phyloP scores from a whole-genome alignment of 2,888 invertebrate species.

The Aphodius granarius region DNA sequence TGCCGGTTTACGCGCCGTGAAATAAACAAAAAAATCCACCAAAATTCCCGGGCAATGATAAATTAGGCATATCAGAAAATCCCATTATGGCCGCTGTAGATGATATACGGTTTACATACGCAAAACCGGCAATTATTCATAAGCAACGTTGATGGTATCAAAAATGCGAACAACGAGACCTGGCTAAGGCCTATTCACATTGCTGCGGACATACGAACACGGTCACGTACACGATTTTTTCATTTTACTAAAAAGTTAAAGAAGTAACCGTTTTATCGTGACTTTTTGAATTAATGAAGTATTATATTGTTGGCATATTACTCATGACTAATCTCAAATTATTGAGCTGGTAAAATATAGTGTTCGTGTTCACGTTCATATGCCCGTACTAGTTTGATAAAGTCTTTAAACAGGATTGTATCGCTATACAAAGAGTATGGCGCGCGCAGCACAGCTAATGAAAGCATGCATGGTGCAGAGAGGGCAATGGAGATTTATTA shows the following conservation, averaged over 20 bases:
- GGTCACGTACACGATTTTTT: no score
- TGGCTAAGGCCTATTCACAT: no score
- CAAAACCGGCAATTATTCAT: constrained; percentile 22
- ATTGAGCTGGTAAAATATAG: no score
- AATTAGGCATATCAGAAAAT: constrained; percentile 19
- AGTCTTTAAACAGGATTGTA: constrained; percentile 16
- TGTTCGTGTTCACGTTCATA: no score
- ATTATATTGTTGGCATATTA: no score
- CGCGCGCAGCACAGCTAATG: constrained; percentile 19
- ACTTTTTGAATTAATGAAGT: no score
- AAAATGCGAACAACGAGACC: constrained; percentile 18
- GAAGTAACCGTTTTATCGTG: no score
- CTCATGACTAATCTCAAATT: no score
- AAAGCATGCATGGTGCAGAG: constrained; percentile 16
- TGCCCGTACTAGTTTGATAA: no score
- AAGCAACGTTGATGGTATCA: constrained; percentile 19
- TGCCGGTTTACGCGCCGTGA: background rate
- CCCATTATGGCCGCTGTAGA: constrained; percentile 20
- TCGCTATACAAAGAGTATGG: constrained; percentile 16
- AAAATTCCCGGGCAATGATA: background rate
- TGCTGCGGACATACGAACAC: no score
- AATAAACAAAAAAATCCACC: constrained; percentile 11
- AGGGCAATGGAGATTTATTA: constrained; percentile 40
- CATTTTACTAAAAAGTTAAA: no score
- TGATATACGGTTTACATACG: constrained; percentile 21